Conservation (phyloP, 2,113 vertebrate genomes). For the Petroica traversi region DNA sequence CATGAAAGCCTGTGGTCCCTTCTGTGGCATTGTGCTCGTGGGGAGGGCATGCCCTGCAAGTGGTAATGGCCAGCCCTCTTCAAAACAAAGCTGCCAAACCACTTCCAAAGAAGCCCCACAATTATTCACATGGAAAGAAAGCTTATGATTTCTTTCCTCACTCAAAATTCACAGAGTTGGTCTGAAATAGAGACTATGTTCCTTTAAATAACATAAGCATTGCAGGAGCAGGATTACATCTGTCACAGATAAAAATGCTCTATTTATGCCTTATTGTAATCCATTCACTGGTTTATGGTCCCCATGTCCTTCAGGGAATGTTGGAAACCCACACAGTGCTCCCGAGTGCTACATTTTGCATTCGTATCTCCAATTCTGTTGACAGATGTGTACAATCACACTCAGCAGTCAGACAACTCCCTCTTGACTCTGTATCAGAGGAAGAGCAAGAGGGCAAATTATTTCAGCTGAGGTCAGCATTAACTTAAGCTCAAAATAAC, state of each 20-base stretch:
- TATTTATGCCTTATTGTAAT: constrained; percentile 59
- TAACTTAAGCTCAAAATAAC: constrained; percentile 40
- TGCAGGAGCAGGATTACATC: neutral
- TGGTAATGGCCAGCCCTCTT: neutral
- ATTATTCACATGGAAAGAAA: neutral
- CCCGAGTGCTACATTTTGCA: constrained; percentile 1
- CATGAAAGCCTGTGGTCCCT: neutral
- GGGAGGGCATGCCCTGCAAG: neutral
- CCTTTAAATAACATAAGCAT: constrained; percentile 2
- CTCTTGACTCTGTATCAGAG: constrained; percentile 31
- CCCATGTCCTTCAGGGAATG: constrained; percentile 14
- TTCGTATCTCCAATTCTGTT: constrained; percentile 15
- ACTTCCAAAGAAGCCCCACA: neutral
- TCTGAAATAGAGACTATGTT: neutral
- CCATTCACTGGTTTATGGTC: constrained; percentile 53
- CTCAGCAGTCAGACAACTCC: constrained; percentile 38
- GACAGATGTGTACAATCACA: constrained; percentile 61
- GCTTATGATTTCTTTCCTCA: neutral
- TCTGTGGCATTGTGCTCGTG: neutral
- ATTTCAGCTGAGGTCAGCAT: constrained; percentile 59
- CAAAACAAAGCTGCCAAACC: neutral
- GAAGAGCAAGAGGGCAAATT: constrained; percentile 22
- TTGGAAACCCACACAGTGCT: neutral
- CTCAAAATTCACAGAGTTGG: neutral
- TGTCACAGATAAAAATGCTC: constrained; percentile 47